Evolutionary conservation across 35 echinoderm and acorn worm genomes (phyloP).

Genomic region (Heliocidaris tuberculata): DNA sequence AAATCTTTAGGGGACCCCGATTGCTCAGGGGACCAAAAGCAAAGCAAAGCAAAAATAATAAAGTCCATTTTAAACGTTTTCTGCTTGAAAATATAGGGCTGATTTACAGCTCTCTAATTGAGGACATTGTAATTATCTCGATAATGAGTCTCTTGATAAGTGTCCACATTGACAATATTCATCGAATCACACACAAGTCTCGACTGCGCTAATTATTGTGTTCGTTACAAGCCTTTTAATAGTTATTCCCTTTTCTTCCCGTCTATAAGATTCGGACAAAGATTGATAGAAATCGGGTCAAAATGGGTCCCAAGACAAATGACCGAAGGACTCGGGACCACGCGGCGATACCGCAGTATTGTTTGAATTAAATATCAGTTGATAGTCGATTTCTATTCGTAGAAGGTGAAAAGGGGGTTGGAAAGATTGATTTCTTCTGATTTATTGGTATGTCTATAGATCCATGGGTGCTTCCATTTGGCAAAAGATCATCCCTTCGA

Average conservation of each 20-base stretch:
- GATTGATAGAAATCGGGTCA: background rate
- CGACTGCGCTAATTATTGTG: background rate
- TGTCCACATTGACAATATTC: background rate
- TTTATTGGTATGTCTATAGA: no score
- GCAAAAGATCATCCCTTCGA: no score
- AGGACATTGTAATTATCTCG: background rate
- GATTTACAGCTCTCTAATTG: background rate
- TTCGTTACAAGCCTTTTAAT: background rate
- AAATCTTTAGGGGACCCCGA: background rate
- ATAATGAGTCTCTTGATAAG: background rate
- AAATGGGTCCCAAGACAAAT: background rate
- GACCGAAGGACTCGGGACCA: background rate
- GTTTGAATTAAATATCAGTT: no score
- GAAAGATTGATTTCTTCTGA: background rate
- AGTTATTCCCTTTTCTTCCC: no score
- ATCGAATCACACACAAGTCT: background rate
- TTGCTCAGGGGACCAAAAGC: background rate
- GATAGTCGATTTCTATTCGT: background rate
- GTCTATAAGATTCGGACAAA: background rate
- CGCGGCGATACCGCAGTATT: no score
- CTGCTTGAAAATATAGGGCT: background rate
- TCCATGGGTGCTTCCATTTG: no score
- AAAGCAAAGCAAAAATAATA: background rate
- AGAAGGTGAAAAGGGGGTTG: background rate
- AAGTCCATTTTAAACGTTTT: background rate